Conservation (phyloP, 2,797 vertebrate species). For the Enteromius mattozi region DNA sequence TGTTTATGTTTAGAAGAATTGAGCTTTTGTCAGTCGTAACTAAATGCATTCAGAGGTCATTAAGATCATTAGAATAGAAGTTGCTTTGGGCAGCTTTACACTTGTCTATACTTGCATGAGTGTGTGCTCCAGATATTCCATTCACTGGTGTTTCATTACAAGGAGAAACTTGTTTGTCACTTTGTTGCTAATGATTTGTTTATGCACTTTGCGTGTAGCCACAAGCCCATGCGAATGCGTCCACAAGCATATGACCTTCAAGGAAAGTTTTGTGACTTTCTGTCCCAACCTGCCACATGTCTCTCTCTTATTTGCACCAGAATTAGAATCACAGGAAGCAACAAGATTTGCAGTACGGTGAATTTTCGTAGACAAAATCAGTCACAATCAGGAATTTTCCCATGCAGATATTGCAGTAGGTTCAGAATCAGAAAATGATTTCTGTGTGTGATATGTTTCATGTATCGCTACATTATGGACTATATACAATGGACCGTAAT, state of each 20-base stretch:
- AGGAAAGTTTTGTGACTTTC: slow-evolving; percentile 13
- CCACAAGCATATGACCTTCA: slow-evolving; percentile 8
- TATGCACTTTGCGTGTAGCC: not conserved
- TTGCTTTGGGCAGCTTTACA: not conserved
- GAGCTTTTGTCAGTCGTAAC: not conserved
- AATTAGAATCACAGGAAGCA: not conserved
- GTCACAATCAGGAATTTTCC: not conserved
- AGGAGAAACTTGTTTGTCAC: not conserved
- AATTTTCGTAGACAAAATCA: not conserved
- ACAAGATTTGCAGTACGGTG: not conserved
- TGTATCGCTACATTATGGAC: not conserved
- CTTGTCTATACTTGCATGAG: not conserved
- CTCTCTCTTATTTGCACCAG: slow-evolving; percentile 9
- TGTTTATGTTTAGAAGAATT: not conserved
- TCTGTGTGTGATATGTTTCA: not conserved
- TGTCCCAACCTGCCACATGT: not conserved
- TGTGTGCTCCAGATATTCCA: not conserved
- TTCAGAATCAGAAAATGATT: not conserved
- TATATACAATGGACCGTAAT: not conserved
- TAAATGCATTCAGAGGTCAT: slow-evolving; percentile 1
- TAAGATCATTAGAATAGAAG: slow-evolving; percentile 7
- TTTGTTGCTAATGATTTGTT: slow-evolving; percentile 35
- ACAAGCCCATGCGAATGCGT: slow-evolving; percentile 4
- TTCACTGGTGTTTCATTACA: not conserved
- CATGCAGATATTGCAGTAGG: not conserved